A percentile compares a stretch with the other conserved stretches of the same genome.
phyloP scores from a whole-genome alignment of 1,140 invertebrate genomes.

The Leptopilina clavipes region DNA sequence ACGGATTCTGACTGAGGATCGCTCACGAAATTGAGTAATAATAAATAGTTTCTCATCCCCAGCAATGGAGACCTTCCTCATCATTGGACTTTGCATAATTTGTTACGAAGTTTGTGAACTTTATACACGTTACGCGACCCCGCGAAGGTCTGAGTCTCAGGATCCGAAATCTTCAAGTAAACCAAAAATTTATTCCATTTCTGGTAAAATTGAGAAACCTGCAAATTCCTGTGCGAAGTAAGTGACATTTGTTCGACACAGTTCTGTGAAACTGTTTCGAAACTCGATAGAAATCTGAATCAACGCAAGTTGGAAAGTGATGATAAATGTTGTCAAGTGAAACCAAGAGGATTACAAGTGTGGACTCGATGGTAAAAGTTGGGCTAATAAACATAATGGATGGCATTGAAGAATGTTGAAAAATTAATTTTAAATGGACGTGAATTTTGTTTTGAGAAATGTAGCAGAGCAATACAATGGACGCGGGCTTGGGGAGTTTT shows the following conservation, averaged over 20 bases:
- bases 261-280: too few relatives aligned
- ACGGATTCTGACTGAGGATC: neutral
- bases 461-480: too few relatives aligned
- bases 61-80: slow-evolving; percentile 76
- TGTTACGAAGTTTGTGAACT: slow-evolving; percentile 77
- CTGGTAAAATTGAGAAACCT: slow-evolving; percentile 59
- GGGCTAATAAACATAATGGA: too few relatives aligned
- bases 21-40: too few relatives aligned
- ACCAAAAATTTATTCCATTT: slow-evolving; percentile 68
- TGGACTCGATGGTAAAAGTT: too few relatives aligned
- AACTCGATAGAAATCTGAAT: too few relatives aligned
- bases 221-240: slow-evolving; percentile 57
- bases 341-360: neutral
- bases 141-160: slow-evolving; percentile 56
- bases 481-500: neutral
- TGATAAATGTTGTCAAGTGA: neutral
- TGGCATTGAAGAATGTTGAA: neutral
- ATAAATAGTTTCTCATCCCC: neutral
- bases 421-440: neutral
- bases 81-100: slow-evolving; percentile 76
- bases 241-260: neutral
- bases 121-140: slow-evolving; percentile 65
- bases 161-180: slow-evolving; percentile 49
- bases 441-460: too few relatives aligned
- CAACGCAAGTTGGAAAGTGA: too few relatives aligned